Percentiles rank a stretch among this genome's conserved stretches.
phyloP scores from a whole-genome alignment of 64 coral and sea anemone genomes.

The Catalaphyllia jardinei region DNA sequence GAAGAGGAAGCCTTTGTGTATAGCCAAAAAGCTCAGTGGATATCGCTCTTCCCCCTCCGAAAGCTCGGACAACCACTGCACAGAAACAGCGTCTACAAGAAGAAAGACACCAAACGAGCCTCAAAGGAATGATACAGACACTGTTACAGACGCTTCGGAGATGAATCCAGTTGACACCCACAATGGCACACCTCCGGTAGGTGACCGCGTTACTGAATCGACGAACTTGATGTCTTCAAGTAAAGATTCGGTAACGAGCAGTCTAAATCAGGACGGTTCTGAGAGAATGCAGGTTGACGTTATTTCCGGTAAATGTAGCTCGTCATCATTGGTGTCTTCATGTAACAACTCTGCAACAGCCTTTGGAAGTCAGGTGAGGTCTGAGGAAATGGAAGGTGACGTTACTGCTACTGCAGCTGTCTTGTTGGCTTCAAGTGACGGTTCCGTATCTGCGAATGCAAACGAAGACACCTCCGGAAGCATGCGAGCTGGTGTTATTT shows the following conservation, averaged over 20 bases:
- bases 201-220: neutral
- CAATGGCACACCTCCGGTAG: neutral
- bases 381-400: neutral
- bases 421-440: too few relatives aligned
- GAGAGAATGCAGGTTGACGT: neutral
- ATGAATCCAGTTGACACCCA: neutral
- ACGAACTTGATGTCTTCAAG: neutral
- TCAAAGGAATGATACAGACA: neutral
- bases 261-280: neutral
- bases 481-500: too few relatives aligned
- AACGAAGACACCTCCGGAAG: too few relatives aligned
- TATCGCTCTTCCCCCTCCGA: slow-evolving; percentile 38
- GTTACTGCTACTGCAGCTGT: too few relatives aligned
- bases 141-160: too few relatives aligned
- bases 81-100: neutral
- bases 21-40: slow-evolving; percentile 28
- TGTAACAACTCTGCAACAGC: neutral
- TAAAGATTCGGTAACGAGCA: neutral
- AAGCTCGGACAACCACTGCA: slow-evolving; percentile 10
- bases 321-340: neutral
- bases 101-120: neutral
- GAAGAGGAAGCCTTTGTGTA: slow-evolving; percentile 9
- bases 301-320: neutral
- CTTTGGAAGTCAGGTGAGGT: too few relatives aligned
- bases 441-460: too few relatives aligned